phyloP scores from a whole-genome alignment of 2,113 vertebrate species.

The Zingel zingel region DNA sequence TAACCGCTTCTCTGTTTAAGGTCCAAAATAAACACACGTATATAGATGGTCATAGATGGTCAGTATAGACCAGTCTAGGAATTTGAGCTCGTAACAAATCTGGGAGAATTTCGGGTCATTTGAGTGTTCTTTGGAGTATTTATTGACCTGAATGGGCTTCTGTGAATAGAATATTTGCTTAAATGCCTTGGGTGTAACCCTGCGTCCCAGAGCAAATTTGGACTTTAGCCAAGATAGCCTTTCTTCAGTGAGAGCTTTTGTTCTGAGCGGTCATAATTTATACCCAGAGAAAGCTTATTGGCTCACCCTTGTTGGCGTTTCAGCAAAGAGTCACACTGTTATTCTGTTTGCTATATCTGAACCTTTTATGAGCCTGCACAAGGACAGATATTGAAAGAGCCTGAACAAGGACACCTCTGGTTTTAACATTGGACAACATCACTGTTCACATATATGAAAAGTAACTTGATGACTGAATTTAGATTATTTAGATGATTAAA shows the following conservation, averaged over 20 bases:
- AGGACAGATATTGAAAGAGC: not conserved
- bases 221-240: constrained; percentile 31
- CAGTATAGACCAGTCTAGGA: constrained; percentile 54
- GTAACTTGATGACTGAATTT: not conserved
- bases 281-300: not conserved
- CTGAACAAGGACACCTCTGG: not conserved
- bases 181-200: constrained; percentile 55
- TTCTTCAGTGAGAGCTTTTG: constrained; percentile 54
- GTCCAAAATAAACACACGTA: constrained; percentile 58
- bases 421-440: not conserved
- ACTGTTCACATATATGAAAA: not conserved
- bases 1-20: constrained; percentile 25
- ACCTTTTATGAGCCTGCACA: not conserved
- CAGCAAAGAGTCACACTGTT: constrained; percentile 10
- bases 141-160: constrained; percentile 59
- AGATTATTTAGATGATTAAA: not conserved
- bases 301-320: constrained; percentile 17
- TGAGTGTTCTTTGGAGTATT: constrained; percentile 42
- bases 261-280: constrained; percentile 43
- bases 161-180: constrained; percentile 72
- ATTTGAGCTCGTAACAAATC: constrained; percentile 61
- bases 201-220: constrained; percentile 60
- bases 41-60: constrained; percentile 48
- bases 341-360: constrained; percentile 1
- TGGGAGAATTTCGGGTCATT: constrained; percentile 49